Percentiles rank a stretch among this genome's conserved stretches.
Conservation (phyloP, 2,113 vertebrate genomes). For the Tylochromis polylepis region DNA sequence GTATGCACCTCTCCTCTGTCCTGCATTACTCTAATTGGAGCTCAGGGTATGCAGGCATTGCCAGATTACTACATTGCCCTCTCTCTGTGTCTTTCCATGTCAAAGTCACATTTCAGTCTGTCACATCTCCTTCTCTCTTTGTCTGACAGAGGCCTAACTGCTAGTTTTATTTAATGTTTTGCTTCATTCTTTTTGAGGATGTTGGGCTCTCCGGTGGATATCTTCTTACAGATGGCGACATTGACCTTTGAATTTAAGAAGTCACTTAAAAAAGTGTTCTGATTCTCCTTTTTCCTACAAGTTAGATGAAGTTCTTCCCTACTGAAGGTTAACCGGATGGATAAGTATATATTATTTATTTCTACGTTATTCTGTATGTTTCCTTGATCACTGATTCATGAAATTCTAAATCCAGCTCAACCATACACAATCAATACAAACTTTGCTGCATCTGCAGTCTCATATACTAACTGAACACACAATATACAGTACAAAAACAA, state of each 20-base stretch:
- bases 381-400: not conserved
- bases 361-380: not conserved
- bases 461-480: not conserved
- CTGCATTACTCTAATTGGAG: conserved; percentile 62
- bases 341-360: not conserved
- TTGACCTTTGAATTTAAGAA: not conserved
- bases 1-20: conserved; percentile 14
- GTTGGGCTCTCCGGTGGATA: not conserved
- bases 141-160: not conserved
- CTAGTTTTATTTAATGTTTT: not conserved
- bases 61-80: conserved; percentile 1
- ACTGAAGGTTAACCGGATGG: not conserved
- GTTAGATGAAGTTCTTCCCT: not conserved
- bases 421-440: not conserved
- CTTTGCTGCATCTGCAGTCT: not conserved
- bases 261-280: not conserved
- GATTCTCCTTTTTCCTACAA: not conserved
- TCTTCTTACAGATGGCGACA: not conserved
- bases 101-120: conserved; percentile 26
- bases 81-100: not conserved
- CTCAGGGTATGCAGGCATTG: conserved; percentile 14
- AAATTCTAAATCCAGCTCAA: not conserved
- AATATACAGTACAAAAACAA: not conserved
- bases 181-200: not conserved
- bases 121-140: not conserved